Conservation (phyloP, 2,113 vertebrate species). For the Collichthys lucidus region DNA sequence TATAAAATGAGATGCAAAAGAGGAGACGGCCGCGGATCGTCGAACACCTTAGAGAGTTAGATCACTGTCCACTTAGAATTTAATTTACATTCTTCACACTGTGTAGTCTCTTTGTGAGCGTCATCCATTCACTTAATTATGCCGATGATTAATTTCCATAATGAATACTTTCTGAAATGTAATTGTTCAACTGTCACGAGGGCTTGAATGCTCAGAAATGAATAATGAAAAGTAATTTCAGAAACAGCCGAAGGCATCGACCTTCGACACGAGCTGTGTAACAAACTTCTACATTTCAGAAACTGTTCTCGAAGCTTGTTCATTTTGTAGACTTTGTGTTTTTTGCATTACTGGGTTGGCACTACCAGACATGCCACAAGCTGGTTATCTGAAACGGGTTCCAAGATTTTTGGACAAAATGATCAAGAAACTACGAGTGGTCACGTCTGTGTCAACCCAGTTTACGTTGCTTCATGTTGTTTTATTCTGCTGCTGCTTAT, state of each 20-base stretch:
- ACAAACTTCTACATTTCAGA: constrained; percentile 77
- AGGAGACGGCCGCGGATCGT: constrained; percentile 14
- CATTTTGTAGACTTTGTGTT: constrained; percentile 58
- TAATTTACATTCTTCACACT: constrained; percentile 57
- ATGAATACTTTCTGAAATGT: constrained; percentile 79
- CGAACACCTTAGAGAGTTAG: constrained; percentile 18
- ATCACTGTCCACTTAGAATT: constrained; percentile 46
- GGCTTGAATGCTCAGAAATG: not conserved
- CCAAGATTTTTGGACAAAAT: not conserved
- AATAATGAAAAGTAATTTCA: not conserved
- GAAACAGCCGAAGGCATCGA: not conserved
- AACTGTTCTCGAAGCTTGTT: constrained; percentile 66
- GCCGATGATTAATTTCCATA: constrained; percentile 31
- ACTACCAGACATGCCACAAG: constrained; percentile 42
- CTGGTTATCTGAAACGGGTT: constrained; percentile 29
- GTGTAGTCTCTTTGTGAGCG: constrained; percentile 45
- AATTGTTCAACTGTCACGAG: not conserved
- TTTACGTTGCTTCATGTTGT: constrained; percentile 43
- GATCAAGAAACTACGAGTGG: constrained; percentile 3
- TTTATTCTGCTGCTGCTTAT: constrained; percentile 72
- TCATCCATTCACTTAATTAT: constrained; percentile 48
- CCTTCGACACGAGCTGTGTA: not conserved
- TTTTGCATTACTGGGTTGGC: constrained; percentile 66
- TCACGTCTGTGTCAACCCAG: constrained; percentile 67
- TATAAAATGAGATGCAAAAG: constrained; percentile 30